These are phyloP conservation scores for Hyphantria cunea DNA, from an alignment of 1,140 invertebrate species.

Conservation along the genomic window DNA sequence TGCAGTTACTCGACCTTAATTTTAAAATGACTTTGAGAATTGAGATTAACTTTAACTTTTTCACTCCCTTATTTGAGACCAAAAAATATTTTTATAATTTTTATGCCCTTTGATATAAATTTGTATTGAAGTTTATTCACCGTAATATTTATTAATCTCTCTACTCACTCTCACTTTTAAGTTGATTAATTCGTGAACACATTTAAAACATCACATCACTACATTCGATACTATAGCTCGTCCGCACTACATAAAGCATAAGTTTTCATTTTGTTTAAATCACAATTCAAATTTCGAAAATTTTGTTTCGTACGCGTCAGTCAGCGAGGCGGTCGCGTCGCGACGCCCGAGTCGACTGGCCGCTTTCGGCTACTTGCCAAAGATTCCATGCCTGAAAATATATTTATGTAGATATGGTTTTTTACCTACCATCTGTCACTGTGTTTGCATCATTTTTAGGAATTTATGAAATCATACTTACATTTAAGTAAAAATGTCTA, in stretches of 20 bases:
- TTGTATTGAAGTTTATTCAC: constrained; percentile 8
- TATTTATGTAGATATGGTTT: constrained; percentile 77
- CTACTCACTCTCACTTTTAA: constrained; percentile 6
- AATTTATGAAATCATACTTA: too few relatives aligned
- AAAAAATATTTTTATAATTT: not conserved
- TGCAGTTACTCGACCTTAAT: constrained; percentile 18
- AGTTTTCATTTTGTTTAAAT: constrained; percentile 14
- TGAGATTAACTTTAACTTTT: not conserved
- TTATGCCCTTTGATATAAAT: not conserved
- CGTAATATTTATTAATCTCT: constrained; percentile 24
- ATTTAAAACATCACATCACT: not conserved
- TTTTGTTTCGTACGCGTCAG: constrained; percentile 48
- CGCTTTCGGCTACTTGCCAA: constrained; percentile 73
- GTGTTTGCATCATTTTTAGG: too few relatives aligned
- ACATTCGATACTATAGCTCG: not conserved
- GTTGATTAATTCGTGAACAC: not conserved
- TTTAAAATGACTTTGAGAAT: constrained; percentile 5
- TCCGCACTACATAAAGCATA: constrained; percentile 2
- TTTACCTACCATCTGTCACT: constrained; percentile 51
- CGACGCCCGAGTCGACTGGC: constrained; percentile 69
- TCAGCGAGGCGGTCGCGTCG: constrained; percentile 63
- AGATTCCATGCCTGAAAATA: constrained; percentile 75
- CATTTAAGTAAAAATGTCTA: too few relatives aligned
- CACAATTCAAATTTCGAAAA: constrained; percentile 42
- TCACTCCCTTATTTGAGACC: not conserved